Evolutionary conservation across 2,797 vertebrate genomes (phyloP).

Genomic region (Helostoma temminkii): DNA sequence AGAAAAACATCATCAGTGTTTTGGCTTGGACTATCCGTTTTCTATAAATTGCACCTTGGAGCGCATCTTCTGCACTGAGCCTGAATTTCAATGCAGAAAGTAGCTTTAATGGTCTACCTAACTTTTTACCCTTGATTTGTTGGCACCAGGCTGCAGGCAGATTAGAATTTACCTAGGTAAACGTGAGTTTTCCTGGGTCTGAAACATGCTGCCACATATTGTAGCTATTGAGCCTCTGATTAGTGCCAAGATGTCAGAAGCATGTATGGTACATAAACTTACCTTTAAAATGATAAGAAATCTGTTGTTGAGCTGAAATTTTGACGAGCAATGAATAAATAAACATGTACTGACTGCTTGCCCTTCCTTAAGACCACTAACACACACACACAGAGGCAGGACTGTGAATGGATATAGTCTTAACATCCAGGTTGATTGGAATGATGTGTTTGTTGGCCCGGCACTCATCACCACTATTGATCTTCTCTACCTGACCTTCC

Average conservation of each 20-base stretch:
- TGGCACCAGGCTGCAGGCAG: slow-evolving; percentile 40
- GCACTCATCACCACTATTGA: slow-evolving; percentile 71
- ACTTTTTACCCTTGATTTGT: slow-evolving; percentile 50
- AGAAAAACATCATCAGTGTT: slow-evolving; percentile 2
- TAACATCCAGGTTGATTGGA: slow-evolving; percentile 59
- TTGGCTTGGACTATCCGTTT: slow-evolving; percentile 35
- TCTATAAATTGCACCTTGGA: slow-evolving; percentile 33
- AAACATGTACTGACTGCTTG: slow-evolving; percentile 43
- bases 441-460: slow-evolving; percentile 73
- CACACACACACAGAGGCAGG: slow-evolving; percentile 27
- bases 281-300: background rate
- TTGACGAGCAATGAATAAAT: slow-evolving; percentile 52
- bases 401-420: slow-evolving; percentile 18
- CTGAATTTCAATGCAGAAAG: slow-evolving; percentile 56
- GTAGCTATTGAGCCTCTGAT: background rate
- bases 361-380: slow-evolving; percentile 26
- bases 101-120: slow-evolving; percentile 34
- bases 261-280: background rate
- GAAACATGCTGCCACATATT: slow-evolving; percentile 9
- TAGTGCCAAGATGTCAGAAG: background rate
- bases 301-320: slow-evolving; percentile 24
- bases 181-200: slow-evolving; percentile 12
- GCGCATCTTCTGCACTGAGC: slow-evolving; percentile 12
- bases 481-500: slow-evolving; percentile 52
- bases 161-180: slow-evolving; percentile 42